Percentiles rank a stretch among this genome's conserved stretches.
These are phyloP conservation scores for Riparia riparia DNA, from an alignment of 2,113 vertebrate genomes.

Conservation along the genomic window DNA sequence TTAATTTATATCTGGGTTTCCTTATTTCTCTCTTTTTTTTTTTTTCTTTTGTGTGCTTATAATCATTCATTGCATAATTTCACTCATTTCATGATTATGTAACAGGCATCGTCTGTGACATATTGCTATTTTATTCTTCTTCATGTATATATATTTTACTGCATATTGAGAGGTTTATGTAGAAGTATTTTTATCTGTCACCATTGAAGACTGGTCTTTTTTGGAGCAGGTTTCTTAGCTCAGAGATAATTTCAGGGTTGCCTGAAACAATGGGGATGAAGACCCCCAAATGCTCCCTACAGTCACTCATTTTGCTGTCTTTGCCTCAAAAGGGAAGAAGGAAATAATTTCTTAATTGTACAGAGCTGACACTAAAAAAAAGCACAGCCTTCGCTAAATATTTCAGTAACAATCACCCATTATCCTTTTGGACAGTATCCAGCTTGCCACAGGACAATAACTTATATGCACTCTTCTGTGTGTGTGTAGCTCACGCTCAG, in stretches of 20 bases:
- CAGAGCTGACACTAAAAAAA: not conserved
- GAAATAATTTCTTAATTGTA: not conserved
- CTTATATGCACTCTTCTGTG: not conserved
- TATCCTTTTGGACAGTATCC: not conserved
- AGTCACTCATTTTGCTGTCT: not conserved
- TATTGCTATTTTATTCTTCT: not conserved
- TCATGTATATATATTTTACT: not conserved
- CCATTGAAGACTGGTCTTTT: not conserved
- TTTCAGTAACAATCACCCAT: not conserved
- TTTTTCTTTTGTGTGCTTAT: not conserved
- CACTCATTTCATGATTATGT: fast-evolving
- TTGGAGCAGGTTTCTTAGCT: not conserved
- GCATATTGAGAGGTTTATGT: not conserved
- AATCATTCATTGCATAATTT: not conserved
- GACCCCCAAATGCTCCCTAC: not conserved
- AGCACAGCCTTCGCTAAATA: not conserved
- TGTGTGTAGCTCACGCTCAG: not conserved
- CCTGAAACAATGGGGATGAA: not conserved
- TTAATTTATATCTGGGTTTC: not conserved
- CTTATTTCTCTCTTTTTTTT: not conserved
- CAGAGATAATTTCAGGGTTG: not conserved
- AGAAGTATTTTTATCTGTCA: not conserved
- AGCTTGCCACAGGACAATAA: not conserved
- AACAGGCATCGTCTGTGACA: not conserved
- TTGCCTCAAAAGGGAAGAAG: not conserved